These are phyloP conservation scores for Dryadula phaetusa DNA, from an alignment of 2,888 invertebrate genomes.

Conservation along the genomic window DNA sequence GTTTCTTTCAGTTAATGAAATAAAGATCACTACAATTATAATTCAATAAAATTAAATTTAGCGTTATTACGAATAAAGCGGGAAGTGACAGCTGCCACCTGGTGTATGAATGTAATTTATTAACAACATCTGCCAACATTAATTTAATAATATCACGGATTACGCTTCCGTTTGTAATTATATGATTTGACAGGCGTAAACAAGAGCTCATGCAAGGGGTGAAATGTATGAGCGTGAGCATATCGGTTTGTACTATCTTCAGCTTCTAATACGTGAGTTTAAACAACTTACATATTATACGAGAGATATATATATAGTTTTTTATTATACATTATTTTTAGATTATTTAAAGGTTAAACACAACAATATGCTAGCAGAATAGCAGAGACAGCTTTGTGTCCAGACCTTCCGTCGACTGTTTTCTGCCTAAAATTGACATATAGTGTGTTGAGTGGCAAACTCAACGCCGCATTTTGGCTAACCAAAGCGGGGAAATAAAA, in stretches of 20 bases:
- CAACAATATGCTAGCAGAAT: too few relatives aligned
- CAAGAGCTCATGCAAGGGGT: constrained; percentile 10
- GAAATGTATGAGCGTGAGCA: background rate
- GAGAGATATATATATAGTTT: too few relatives aligned
- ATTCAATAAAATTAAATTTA: background rate
- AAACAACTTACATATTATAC: too few relatives aligned
- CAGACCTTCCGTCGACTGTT: too few relatives aligned
- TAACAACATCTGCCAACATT: constrained; percentile 72
- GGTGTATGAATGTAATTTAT: constrained; percentile 75
- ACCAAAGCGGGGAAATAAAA: too few relatives aligned
- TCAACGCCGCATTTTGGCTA: too few relatives aligned
- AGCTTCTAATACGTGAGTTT: background rate
- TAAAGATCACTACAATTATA: background rate
- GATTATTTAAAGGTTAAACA: too few relatives aligned
- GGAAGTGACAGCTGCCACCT: constrained; percentile 67
- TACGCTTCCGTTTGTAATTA: constrained; percentile 27
- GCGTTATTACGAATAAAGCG: constrained; percentile 45
- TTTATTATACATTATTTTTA: too few relatives aligned
- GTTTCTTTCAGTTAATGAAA: background rate
- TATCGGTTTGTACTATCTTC: background rate
- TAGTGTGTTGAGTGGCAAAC: too few relatives aligned
- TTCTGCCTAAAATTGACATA: too few relatives aligned
- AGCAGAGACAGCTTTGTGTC: too few relatives aligned
- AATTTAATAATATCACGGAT: constrained; percentile 57
- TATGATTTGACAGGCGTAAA: constrained; percentile 24